Conservation (phyloP, 1,140 invertebrate genomes). For the Pseudomyrmex concolor region DNA sequence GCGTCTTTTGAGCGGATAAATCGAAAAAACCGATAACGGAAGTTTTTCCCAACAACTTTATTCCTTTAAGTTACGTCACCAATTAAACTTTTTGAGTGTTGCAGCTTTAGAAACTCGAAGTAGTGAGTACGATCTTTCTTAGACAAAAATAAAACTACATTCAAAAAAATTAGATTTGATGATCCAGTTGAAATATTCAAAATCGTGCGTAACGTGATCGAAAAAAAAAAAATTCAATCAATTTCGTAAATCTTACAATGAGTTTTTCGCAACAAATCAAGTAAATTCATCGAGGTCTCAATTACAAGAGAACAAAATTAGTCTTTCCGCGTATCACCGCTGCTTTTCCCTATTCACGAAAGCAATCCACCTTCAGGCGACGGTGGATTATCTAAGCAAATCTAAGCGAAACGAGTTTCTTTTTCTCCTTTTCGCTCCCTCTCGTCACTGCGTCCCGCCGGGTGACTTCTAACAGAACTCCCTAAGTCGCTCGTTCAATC, state of each 20-base stretch:
- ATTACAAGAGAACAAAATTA: constrained; percentile 66
- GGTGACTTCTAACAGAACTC: constrained; percentile 66
- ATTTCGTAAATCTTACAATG: background rate
- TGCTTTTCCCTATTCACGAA: background rate
- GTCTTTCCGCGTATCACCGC: constrained; percentile 55
- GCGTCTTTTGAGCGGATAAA: constrained; percentile 44
- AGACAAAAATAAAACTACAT: background rate
- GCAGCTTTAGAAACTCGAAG: constrained; percentile 15
- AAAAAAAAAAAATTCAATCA: constrained; percentile 30
- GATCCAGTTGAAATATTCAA: background rate
- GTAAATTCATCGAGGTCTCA: constrained; percentile 10
- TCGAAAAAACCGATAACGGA: constrained; percentile 45
- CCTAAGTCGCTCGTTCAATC: constrained; percentile 74
- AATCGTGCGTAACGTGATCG: constrained; percentile 10
- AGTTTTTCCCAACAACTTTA: constrained; percentile 31
- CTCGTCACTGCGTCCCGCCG: constrained; percentile 4
- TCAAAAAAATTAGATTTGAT: constrained; percentile 17
- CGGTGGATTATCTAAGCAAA: constrained; percentile 71
- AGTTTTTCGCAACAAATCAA: too few species aligned
- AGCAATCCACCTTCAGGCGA: background rate
- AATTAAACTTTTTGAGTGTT: constrained; percentile 46
- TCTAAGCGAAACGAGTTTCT: constrained; percentile 68
- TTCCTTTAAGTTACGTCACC: constrained; percentile 35
- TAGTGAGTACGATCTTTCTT: constrained; percentile 7
- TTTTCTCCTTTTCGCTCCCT: constrained; percentile 47